These are phyloP conservation scores for Eriosoma lanigerum DNA, from an alignment of 1,140 invertebrate genomes.

Conservation along the genomic window DNA sequence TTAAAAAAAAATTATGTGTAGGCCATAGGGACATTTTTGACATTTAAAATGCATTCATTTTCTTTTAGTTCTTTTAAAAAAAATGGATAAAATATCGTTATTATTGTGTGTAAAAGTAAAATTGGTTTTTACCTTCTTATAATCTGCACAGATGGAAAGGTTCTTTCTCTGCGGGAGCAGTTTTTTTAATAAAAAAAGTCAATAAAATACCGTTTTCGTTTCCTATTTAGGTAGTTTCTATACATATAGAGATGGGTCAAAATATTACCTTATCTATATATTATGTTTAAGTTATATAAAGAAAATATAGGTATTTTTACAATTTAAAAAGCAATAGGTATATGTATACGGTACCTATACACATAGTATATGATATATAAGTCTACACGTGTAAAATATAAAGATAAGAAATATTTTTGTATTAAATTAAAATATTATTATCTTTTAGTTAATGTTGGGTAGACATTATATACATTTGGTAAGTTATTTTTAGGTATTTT, in stretches of 20 bases:
- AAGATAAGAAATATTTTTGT: background rate
- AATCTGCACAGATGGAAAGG: background rate
- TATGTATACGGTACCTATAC: too few relatives aligned
- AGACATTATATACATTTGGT: too few relatives aligned
- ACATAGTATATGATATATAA: too few relatives aligned
- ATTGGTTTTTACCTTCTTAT: background rate
- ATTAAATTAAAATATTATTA: background rate
- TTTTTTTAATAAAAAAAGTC: background rate
- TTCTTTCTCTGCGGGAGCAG: background rate
- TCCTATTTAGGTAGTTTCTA: constrained; percentile 1
- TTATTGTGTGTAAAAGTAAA: background rate
- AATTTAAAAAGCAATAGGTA: too few relatives aligned
- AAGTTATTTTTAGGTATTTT: too few relatives aligned
- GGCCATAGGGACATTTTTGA: too few relatives aligned
- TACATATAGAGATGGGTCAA: background rate
- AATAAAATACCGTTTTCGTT: background rate
- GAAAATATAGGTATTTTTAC: too few relatives aligned
- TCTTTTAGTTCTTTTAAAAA: too few relatives aligned
- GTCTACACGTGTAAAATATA: too few relatives aligned
- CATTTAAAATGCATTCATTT: too few relatives aligned
- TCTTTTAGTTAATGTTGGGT: background rate
- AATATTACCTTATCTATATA: background rate
- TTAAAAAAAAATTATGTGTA: too few relatives aligned
- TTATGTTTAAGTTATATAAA: too few relatives aligned
- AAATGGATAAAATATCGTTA: background rate